Conservation (phyloP, 2,113 vertebrate genomes). For the Actinemys pallida region DNA sequence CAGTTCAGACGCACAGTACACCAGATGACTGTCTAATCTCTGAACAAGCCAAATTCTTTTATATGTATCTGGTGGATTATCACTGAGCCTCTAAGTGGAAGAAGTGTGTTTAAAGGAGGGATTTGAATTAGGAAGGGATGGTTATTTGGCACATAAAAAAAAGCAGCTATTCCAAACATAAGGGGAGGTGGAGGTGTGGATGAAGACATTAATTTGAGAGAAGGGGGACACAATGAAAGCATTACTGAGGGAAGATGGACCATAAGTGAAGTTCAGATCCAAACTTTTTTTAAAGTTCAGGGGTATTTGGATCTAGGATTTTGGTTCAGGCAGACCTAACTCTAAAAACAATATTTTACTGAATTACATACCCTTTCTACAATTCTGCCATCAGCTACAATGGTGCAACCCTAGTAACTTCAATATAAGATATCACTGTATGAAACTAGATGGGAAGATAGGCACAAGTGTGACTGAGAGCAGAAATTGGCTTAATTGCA, state of each 20-base stretch:
- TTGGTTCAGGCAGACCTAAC: not conserved
- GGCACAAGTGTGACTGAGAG: too few relatives aligned
- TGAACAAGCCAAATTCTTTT: too few relatives aligned
- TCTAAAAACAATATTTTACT: not conserved
- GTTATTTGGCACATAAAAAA: not conserved
- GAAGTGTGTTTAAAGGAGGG: not conserved
- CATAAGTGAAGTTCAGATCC: not conserved
- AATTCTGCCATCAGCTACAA: not conserved
- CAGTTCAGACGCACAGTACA: too few relatives aligned
- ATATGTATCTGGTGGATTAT: not conserved
- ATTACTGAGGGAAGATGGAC: rapidly evolving
- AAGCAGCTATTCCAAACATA: not conserved
- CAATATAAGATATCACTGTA: too few relatives aligned
- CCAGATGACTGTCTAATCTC: too few relatives aligned
- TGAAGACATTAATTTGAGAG: not conserved
- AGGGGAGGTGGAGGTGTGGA: not conserved
- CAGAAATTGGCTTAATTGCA: too few relatives aligned
- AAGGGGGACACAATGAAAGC: not conserved
- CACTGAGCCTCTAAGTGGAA: not conserved
- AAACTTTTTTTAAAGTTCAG: not conserved
- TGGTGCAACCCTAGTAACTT: too few relatives aligned
- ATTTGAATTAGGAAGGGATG: not conserved
- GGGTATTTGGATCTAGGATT: not conserved
- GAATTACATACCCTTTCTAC: not conserved
- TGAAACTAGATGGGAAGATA: too few relatives aligned